Conservation (phyloP, 2,888 invertebrate species). For the Cacoxenus indagator region DNA sequence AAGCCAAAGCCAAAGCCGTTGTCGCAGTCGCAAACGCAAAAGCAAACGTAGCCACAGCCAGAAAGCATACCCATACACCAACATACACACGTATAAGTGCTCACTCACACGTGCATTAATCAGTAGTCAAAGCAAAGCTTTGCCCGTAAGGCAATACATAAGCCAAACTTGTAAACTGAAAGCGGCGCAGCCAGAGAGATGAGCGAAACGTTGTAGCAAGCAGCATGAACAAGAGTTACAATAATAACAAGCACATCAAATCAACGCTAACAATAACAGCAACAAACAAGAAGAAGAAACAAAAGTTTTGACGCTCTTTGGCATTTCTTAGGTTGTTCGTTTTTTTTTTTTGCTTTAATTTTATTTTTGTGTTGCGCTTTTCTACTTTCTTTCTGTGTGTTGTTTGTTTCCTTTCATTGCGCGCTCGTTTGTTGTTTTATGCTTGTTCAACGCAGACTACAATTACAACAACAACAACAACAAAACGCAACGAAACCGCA, state of each 20-base stretch:
- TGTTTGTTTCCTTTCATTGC: background rate
- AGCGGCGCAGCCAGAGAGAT: conserved; percentile 29
- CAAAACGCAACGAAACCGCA: conserved; percentile 2
- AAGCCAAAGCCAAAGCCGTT: conserved; percentile 37
- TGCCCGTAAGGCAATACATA: conserved; percentile 32
- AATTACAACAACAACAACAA: background rate
- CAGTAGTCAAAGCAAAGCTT: conserved; percentile 1
- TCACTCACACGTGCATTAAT: background rate
- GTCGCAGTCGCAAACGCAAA: conserved; percentile 46
- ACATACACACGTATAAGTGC: background rate
- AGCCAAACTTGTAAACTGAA: conserved; percentile 57
- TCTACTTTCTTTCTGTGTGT: conserved; percentile 52
- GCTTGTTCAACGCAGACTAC: background rate
- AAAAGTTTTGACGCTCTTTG: too few species aligned
- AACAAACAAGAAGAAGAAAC: background rate
- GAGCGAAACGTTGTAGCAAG: background rate
- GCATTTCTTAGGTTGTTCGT: background rate
- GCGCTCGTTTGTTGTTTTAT: background rate
- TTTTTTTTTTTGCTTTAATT: conserved; percentile 17
- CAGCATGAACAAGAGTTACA: background rate
- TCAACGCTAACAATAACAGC: conserved; percentile 17
- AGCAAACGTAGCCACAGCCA: background rate
- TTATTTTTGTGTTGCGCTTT: too few species aligned
- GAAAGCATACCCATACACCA: background rate
- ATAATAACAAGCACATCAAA: conserved; percentile 30